Evolutionary conservation across 2,113 vertebrate genomes (phyloP).

Genomic region (Dasyprocta punctata): DNA sequence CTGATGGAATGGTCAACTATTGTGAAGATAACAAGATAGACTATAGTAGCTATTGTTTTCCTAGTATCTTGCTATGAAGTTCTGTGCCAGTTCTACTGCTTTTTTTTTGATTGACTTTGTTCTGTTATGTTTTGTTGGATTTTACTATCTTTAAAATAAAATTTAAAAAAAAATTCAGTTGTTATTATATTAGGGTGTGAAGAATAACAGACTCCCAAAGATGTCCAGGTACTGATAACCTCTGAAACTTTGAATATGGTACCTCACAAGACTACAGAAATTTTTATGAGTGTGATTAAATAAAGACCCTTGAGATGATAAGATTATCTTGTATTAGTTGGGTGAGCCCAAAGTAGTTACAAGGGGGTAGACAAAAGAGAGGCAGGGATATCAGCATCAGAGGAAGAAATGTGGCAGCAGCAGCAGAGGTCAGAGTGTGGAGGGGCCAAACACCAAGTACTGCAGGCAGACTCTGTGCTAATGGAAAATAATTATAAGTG

Average conservation of each 20-base stretch:
- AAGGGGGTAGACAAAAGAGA: not conserved
- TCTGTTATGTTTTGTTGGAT: too few relatives aligned
- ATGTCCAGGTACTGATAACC: not conserved
- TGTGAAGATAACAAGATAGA: too few relatives aligned
- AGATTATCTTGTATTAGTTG: not conserved
- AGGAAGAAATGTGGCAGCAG: not conserved
- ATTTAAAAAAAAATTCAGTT: too few relatives aligned
- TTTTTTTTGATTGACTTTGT: too few relatives aligned
- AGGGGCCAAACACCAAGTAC: not conserved
- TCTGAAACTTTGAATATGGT: not conserved
- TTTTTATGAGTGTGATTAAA: not conserved
- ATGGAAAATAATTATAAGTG: not conserved
- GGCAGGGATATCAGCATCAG: not conserved
- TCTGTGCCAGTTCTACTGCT: too few relatives aligned
- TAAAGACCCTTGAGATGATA: not conserved
- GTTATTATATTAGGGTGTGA: not conserved
- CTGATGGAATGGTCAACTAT: too few relatives aligned
- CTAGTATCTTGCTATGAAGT: too few relatives aligned
- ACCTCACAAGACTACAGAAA: not conserved
- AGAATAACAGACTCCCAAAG: not conserved
- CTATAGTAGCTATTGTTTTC: too few relatives aligned
- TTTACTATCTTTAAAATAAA: too few relatives aligned
- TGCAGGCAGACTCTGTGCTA: not conserved
- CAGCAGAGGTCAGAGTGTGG: not conserved
- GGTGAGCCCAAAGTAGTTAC: not conserved